A percentile compares a stretch with the other conserved stretches of the same genome.
Evolutionary conservation across 2,113 vertebrate genomes (phyloP).

Genomic region (Coracopsis vasa): DNA sequence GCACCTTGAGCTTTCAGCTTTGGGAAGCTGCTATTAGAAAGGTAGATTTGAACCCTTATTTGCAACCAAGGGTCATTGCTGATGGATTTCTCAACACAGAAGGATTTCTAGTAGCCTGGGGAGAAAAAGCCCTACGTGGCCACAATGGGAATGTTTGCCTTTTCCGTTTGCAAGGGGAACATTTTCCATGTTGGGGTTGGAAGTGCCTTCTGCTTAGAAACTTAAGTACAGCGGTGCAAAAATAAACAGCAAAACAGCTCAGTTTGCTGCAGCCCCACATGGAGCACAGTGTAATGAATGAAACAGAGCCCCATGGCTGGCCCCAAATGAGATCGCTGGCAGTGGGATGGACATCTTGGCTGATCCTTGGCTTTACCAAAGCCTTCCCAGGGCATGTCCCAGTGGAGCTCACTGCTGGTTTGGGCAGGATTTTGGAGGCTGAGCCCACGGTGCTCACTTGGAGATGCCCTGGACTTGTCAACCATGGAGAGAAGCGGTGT

Average conservation of each 20-base stretch:
- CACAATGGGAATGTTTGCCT: background rate
- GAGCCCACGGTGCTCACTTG: background rate
- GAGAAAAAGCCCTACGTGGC: background rate
- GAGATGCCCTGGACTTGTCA: background rate
- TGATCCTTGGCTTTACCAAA: background rate
- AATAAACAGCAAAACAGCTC: background rate
- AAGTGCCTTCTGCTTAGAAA: background rate
- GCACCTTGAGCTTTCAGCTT: background rate
- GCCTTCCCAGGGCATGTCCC: background rate
- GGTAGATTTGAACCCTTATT: background rate
- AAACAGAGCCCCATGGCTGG: background rate
- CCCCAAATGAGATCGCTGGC: background rate
- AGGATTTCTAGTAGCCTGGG: background rate
- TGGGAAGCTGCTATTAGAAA: background rate
- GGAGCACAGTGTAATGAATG: background rate
- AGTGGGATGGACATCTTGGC: background rate
- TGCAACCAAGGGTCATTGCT: background rate
- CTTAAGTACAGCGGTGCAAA: background rate
- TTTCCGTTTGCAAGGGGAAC: background rate
- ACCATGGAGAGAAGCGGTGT: background rate
- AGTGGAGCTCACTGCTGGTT: background rate
- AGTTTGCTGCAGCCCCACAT: background rate
- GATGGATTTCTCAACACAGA: background rate
- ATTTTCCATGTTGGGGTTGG: background rate
- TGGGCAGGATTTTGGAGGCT: background rate